Base-by-base conservation (phyloP, 2,113 vertebrate species). In the Arenaria interpres region DNA sequence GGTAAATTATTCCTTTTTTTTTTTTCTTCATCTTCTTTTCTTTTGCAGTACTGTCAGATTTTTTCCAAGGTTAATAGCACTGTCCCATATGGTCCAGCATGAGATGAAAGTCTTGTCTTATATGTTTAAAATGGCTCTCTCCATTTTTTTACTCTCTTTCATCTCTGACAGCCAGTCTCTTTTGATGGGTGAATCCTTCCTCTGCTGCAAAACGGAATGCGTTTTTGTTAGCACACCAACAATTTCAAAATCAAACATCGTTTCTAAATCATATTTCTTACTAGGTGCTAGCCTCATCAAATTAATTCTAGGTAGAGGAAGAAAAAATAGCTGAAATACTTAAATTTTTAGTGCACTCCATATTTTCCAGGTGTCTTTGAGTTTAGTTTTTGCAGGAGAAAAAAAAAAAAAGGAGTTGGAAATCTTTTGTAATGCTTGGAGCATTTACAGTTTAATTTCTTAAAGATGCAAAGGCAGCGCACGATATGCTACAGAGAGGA, bases 21-120 rank as follows among this genome's bases (percentile, higher is more conserved):
- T 59, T 89, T 30, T 30, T 46, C 28, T 89, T 96, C 48, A 71
- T 91, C 59, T 67, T 87, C 56, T 75, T 85, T 85, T 68, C 81
- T 68, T 77, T 92, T 84, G 62, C 73, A 73, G 37, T 92, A 67
- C 66, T 90, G 82, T 77, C 86, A 92, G 43, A 45, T 83, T 96
- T 95, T 91, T 92, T 35, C 39, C 77, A 88, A 93, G 92, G 94
- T 97, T 96, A 97, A 94, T 90, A 93, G 74, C 64, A 23, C 82
- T 94, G 92, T 96, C 96, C 95, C 83, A 87, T 83, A 92, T 85
- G 89, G 95, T 94, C 95, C 96, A 91, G 66, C 39, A 43, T 69
- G 46, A 97, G 97, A 96, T 96, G 85, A 95, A 97, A 97, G 97
- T 93, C 94, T 97, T 96, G 89, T 90, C 87, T 96, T 95, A 48